Percentiles rank a stretch among this genome's conserved stretches.
Conservation (phyloP, 2,113 vertebrate genomes). For the Pangasianodon hypophthalmus region DNA sequence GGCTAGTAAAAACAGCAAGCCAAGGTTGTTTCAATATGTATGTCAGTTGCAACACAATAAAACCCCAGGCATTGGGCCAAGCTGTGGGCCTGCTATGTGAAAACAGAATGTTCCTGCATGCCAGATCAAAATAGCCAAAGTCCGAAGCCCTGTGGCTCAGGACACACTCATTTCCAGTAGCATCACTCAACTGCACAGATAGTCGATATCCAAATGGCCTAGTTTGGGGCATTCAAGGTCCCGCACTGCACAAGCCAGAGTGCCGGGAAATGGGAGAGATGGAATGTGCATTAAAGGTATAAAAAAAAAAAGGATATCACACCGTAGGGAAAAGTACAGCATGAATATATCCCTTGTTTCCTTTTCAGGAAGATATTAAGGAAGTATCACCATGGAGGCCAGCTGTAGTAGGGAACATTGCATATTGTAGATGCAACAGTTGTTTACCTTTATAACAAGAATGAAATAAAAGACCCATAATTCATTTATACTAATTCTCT, state of each 20-base stretch:
- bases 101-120: neutral
- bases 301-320: neutral
- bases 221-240: neutral
- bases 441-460: neutral
- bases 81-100: no score
- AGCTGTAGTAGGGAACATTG: neutral
- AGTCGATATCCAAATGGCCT: conserved; percentile 11
- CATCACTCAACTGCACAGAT: conserved; percentile 12
- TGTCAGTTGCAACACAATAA: neutral
- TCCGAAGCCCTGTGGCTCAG: neutral
- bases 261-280: neutral
- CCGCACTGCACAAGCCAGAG: neutral
- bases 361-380: neutral
- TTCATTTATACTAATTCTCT: neutral
- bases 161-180: conserved; percentile 8
- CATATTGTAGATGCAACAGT: neutral
- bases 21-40: neutral
- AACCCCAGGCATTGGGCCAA: neutral
- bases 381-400: neutral
- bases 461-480: neutral
- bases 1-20: neutral
- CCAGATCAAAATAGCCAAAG: neutral
- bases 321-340: neutral
- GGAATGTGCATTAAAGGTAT: neutral
- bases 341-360: neutral